Percentiles rank a stretch among this genome's conserved stretches.
phyloP scores from a whole-genome alignment of 1,140 invertebrate species.

The Laodelphax striatellus region DNA sequence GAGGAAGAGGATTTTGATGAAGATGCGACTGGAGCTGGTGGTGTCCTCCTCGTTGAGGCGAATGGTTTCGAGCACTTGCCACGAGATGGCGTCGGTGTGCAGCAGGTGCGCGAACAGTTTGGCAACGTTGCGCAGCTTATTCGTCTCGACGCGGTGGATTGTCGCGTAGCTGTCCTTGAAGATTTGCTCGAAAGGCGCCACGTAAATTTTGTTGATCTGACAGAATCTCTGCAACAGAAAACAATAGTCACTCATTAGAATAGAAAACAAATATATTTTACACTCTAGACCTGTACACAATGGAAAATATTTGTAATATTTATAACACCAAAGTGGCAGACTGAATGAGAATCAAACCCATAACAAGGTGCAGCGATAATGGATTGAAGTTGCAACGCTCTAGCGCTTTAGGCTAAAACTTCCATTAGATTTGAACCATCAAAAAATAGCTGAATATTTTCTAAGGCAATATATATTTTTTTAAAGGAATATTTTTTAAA shows the following conservation, averaged over 20 bases:
- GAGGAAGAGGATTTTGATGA: conserved; percentile 96
- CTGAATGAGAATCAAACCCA: too few species aligned
- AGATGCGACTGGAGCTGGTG: conserved; percentile 92
- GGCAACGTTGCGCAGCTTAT: conserved; percentile 93
- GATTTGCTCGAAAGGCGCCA: conserved; percentile 88
- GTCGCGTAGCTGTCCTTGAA: conserved; percentile 93
- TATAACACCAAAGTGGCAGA: too few species aligned
- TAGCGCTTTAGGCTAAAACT: too few species aligned
- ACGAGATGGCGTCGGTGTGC: conserved; percentile 92
- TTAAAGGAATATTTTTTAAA: background rate
- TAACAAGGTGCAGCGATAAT: too few species aligned
- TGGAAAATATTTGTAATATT: too few species aligned
- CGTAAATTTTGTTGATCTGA: conserved; percentile 79
- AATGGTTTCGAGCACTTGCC: conserved; percentile 80
- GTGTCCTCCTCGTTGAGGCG: conserved; percentile 94
- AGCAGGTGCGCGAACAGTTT: conserved; percentile 96
- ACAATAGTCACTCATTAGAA: background rate
- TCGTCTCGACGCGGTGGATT: conserved; percentile 87
- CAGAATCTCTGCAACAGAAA: conserved; percentile 67
- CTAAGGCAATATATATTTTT: too few species aligned
- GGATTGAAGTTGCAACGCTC: too few species aligned
- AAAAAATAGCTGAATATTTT: too few species aligned
- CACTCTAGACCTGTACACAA: too few species aligned
- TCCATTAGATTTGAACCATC: too few species aligned
- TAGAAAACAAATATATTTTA: too few species aligned